These are phyloP conservation scores for Enteromius radiatus DNA, from an alignment of 2,797 vertebrate species.

Conservation along the genomic window DNA sequence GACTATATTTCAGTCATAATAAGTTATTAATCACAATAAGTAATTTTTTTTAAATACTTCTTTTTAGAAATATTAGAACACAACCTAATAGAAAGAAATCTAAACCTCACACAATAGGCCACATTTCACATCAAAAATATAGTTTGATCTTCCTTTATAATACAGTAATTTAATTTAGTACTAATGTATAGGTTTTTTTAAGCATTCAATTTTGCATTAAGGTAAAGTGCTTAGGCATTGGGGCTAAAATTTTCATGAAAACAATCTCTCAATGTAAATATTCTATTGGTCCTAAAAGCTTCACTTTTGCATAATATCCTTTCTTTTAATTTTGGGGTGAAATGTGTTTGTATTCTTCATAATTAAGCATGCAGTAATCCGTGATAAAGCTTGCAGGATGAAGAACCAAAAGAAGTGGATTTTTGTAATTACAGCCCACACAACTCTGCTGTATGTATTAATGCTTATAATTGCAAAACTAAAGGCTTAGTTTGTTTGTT, in stretches of 20 bases:
- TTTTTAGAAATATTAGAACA: neutral
- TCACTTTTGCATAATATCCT: neutral
- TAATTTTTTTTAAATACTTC: neutral
- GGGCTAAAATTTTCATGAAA: too few relatives aligned
- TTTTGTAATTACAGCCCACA: constrained; percentile 4
- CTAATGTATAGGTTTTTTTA: neutral
- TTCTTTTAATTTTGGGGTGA: neutral
- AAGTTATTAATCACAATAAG: constrained; percentile 24
- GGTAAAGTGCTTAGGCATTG: neutral
- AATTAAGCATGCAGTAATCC: neutral
- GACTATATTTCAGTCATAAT: neutral
- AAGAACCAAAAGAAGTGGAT: neutral
- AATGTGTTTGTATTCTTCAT: constrained; percentile 17
- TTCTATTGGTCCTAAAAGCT: neutral
- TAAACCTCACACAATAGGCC: neutral
- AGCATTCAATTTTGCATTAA: too few relatives aligned
- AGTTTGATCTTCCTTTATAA: neutral
- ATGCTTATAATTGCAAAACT: neutral
- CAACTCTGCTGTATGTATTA: neutral
- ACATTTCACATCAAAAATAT: neutral
- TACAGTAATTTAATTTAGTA: neutral
- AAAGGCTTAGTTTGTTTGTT: neutral
- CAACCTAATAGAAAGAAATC: neutral
- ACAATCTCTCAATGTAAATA: neutral
- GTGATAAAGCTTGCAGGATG: neutral